Percentiles rank a stretch among this genome's conserved stretches.
phyloP scores from a whole-genome alignment of 1,140 invertebrate genomes.

The Andricus grossulariae region DNA sequence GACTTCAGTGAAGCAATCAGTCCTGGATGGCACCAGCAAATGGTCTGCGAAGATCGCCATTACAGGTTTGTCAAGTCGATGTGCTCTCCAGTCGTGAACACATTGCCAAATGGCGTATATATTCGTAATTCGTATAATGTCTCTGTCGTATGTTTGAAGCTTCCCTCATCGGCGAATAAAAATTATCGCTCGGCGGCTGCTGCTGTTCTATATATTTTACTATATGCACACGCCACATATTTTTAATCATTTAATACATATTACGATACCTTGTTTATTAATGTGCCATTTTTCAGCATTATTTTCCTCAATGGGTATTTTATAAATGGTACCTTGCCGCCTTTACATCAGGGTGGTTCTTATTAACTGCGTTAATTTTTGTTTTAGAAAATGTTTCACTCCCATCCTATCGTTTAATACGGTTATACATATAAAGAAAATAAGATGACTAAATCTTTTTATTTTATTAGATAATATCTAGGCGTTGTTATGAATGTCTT shows the following conservation, averaged over 20 bases:
- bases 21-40: slow-evolving; percentile 99
- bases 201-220: slow-evolving; percentile 54
- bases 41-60: slow-evolving; percentile 99
- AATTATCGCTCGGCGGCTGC: slow-evolving; percentile 57
- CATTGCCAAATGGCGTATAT: slow-evolving; percentile 53
- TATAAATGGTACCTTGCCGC: slow-evolving; percentile 36
- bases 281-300: slow-evolving; percentile 53
- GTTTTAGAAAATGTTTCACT: neutral
- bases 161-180: slow-evolving; percentile 54
- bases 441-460: too few species aligned
- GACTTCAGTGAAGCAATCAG: slow-evolving; percentile 98
- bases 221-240: slow-evolving; percentile 46
- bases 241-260: slow-evolving; percentile 50
- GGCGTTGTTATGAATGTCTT: too few species aligned
- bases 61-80: slow-evolving; percentile 89
- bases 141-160: slow-evolving; percentile 54
- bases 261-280: slow-evolving; percentile 50
- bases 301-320: slow-evolving; percentile 50
- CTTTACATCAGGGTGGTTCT: neutral
- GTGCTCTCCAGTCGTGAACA: slow-evolving; percentile 57
- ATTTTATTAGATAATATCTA: too few species aligned
- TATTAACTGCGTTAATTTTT: neutral
- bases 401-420: too few species aligned
- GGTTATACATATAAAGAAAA: too few species aligned
- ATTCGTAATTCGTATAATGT: slow-evolving; percentile 54